Base-by-base conservation (phyloP, 2,797 vertebrate genomes). In the Pseudotriccus pelzelni region DNA sequence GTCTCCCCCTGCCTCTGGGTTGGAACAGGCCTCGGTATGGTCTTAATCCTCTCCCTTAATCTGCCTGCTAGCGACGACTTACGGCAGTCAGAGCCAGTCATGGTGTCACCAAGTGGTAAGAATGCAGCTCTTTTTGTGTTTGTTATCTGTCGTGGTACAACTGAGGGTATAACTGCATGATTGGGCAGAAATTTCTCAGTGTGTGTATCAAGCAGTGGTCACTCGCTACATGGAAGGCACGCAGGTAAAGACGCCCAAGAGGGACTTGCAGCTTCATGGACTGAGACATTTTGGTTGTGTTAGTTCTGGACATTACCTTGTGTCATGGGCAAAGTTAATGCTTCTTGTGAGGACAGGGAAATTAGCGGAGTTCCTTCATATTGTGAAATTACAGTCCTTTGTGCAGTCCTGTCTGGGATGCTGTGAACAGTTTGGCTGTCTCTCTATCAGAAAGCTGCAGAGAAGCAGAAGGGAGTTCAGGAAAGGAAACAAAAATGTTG, bases 1-100 rank as follows among this genome's bases (percentile, higher is more conserved):
- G 97, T 99, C 49, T 98, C 98, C 13, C 98, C 99, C 4, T 99
- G 99, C 89, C 98, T 99, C 82, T 99, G 99, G 99, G 99, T 99
- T 74, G 99, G 99, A 94, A 99, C 99, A 12, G 99, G 99, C 94
- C 97, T 99, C 7, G 99, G 99, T 20, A 98, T 99, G 97, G 99
- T 99, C 88, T 98, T 99, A 77, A 97, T 99, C 88, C 97, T 99
- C 87, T 99, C 99, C 25, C 97, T 99, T 93, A 99, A 99, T 72
- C 97, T 99, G 79, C 98, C 99, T 46, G 97, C 96, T 4, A 98
- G 98, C 19, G 98, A 99, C 4, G 99, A 99, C 43, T 98, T 99
- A 81, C 98, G 99, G 96, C 97, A 98, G 96, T 98, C 98, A 76
- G 99, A 99, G 67, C 98, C 98, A 0, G 98, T 99, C 94, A 97